Base-by-base conservation (phyloP, 1,140 invertebrate species). In the Hesperophylax magnus region DNA sequence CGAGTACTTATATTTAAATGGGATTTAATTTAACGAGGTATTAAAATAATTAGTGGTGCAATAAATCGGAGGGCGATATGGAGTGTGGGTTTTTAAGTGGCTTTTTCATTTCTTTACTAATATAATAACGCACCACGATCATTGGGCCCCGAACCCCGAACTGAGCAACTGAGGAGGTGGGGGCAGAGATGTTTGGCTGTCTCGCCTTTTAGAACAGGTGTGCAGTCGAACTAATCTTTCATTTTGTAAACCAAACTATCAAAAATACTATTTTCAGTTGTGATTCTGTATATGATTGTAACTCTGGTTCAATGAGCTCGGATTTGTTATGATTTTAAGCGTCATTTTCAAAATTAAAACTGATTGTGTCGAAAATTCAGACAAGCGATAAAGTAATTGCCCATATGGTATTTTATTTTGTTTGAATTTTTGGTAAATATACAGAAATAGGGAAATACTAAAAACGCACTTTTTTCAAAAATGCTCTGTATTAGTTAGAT, bases 11-110 rank as follows among this genome's bases (percentile, higher is more conserved):
- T 53, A 75, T 75, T 75, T 75, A 58, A 58, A 31, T 54, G 15
- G 52, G 20, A 75, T 75, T 75, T 75, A 75, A 75, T 75, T 75
- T 75, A 75, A 75, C 54, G 71, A 75, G 71, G 52, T 27, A 75
- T 75, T 75, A 75, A 75, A 75, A 75, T 75, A 75, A 75, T 75
- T 75, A 75, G 52, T 58, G 52, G 24, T 75, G 54, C 31, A 18
- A 75, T 75, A 75, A 75, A 75, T 75, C 54, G 52, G 52, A 7
- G 24, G 15, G 54, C 53, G 15, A 24, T 56, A 75, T 75, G 71
- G 31, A 20, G 67, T 71, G 67, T 71, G 67, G 67, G 67, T 71
- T 71, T 71, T 52, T 20, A 20, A 71, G n/a, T 71, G n/a, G 15
- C 47, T 53, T 71, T 34, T 71, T 53, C 47, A 18, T 53, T 71